Percentiles rank a stretch among this genome's conserved stretches.
phyloP scores from a whole-genome alignment of 2,797 vertebrate species.

The Leontocebus nigricollis region DNA sequence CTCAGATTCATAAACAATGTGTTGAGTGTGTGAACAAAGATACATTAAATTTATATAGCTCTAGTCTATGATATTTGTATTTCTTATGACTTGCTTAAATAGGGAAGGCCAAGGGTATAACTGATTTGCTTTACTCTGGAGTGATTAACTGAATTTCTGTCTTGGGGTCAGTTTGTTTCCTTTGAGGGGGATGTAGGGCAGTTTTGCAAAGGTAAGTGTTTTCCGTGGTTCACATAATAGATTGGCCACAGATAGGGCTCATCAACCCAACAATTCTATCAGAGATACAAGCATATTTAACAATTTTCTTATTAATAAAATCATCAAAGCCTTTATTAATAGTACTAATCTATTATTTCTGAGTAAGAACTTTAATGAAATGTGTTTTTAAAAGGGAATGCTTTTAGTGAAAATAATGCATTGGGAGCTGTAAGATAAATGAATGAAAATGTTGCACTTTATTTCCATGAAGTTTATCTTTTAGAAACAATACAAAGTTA shows the following conservation, averaged over 20 bases:
- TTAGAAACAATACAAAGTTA: neutral
- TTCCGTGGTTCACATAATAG: neutral
- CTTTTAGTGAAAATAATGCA: neutral
- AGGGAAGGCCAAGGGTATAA: neutral
- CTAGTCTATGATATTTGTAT: neutral
- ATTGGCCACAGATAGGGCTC: neutral
- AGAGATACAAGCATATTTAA: neutral
- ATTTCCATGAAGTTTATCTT: neutral
- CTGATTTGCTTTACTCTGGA: neutral
- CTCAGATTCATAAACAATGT: neutral
- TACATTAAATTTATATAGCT: neutral
- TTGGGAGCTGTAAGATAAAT: neutral
- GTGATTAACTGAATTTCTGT: neutral
- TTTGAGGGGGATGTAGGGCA: neutral
- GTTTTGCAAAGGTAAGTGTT: constrained; percentile 1
- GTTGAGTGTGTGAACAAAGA: neutral
- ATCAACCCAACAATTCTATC: neutral
- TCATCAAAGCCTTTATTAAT: constrained; percentile 18
- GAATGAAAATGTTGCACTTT: neutral
- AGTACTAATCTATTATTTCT: constrained; percentile 29
- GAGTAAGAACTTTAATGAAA: constrained; percentile 14
- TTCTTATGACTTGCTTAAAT: constrained; percentile 11
- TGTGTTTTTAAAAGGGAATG: constrained; percentile 21
- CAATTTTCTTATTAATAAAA: neutral
- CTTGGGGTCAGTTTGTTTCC: neutral